Evolutionary conservation across 2,888 invertebrate genomes (phyloP).

Genomic region (Teinopalpus imperialis): DNA sequence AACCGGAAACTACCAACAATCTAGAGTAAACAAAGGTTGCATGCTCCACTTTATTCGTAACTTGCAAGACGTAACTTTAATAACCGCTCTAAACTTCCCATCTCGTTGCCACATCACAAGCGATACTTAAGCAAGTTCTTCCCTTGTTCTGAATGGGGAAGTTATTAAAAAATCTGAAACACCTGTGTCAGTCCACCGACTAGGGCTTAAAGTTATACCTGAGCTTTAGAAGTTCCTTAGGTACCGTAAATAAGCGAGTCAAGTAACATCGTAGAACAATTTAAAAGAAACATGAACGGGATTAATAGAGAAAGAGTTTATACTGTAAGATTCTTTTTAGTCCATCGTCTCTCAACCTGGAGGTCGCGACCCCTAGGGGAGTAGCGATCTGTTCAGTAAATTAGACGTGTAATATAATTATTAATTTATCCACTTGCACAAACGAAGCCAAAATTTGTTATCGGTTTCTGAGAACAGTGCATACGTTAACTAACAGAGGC

Average conservation of each 20-base stretch:
- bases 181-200: constrained; percentile 1
- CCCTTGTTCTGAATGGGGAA: background rate
- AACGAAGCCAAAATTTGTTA: no score
- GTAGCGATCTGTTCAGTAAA: no score
- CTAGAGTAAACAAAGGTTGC: background rate
- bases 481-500: no score
- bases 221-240: constrained; percentile 1
- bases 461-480: no score
- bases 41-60: background rate
- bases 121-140: constrained; percentile 5
- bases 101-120: constrained; percentile 2
- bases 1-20: constrained; percentile 12
- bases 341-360: no score
- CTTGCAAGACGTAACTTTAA: background rate
- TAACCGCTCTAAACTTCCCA: constrained; percentile 9
- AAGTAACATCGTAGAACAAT: constrained; percentile 1
- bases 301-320: constrained; percentile 7
- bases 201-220: background rate
- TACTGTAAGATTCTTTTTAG: no score
- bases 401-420: no score
- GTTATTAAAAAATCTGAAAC: constrained; percentile 19
- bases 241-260: constrained; percentile 4
- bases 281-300: constrained; percentile 3
- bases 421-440: no score
- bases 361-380: no score